Evolutionary conservation across 2,113 vertebrate genomes (phyloP).

Genomic region (Laticauda laticaudata): DNA sequence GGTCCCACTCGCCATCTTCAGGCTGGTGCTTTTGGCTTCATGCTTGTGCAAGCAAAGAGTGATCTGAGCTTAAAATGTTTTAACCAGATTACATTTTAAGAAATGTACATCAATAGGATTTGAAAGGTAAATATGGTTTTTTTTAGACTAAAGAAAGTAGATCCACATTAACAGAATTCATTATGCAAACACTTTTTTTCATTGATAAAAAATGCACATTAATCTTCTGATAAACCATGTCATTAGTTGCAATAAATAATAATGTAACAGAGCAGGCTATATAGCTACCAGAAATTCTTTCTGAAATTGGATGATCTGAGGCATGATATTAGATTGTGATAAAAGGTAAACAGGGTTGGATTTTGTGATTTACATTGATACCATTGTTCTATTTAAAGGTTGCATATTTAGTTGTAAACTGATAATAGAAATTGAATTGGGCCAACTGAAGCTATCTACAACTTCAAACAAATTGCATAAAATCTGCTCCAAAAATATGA

Average conservation of each 20-base stretch:
- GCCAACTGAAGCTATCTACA: not conserved
- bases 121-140: slow-evolving; percentile 7
- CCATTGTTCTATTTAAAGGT: not conserved
- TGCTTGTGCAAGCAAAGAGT: too few relatives aligned
- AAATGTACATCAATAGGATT: not conserved
- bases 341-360: not conserved
- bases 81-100: slow-evolving; percentile 27
- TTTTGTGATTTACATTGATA: not conserved
- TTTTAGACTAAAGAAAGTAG: not conserved
- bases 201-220: slow-evolving; percentile 15
- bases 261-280: not conserved
- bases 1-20: too few relatives aligned
- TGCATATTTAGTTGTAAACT: not conserved
- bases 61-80: not conserved
- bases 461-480: not conserved
- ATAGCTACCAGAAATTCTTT: not conserved
- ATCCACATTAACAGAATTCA: slow-evolving; percentile 15
- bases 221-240: slow-evolving; percentile 16
- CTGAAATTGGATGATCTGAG: not conserved
- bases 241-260: slow-evolving; percentile 11
- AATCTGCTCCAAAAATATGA: not conserved
- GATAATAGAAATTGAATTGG: not conserved
- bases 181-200: slow-evolving; percentile 17
- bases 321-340: not conserved
- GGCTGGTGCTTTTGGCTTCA: too few relatives aligned